Conservation (phyloP, 1,140 invertebrate genomes). For the Prorops nasuta region DNA sequence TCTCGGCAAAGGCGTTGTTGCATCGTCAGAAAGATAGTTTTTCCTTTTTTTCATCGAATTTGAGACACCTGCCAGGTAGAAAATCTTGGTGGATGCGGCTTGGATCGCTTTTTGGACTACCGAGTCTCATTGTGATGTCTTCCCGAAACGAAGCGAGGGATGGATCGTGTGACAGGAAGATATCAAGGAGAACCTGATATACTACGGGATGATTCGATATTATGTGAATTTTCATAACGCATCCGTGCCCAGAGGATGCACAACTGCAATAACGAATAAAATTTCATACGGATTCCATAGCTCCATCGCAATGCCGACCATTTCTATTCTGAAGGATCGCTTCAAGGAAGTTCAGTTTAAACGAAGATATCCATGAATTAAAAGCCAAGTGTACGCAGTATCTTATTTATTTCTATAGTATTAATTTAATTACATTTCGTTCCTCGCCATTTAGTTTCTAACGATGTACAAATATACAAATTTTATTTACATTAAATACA, state of each 20-base stretch:
- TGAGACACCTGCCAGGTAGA: slow-evolving; percentile 28
- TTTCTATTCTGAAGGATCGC: no score
- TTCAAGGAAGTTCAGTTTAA: no score
- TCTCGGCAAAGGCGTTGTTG: no score
- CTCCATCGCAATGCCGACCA: no score
- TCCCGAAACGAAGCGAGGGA: slow-evolving; percentile 14
- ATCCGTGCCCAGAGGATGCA: background rate
- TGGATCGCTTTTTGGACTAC: slow-evolving; percentile 6
- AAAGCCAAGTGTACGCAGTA: no score
- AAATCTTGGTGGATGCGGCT: slow-evolving; percentile 14
- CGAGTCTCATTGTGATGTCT: slow-evolving; percentile 12
- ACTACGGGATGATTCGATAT: slow-evolving; percentile 39
- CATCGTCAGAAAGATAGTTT: no score
- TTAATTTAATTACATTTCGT: no score
- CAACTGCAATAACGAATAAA: background rate
- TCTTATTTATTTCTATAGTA: no score
- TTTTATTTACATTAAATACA: slow-evolving; percentile 19
- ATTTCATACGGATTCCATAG: no score
- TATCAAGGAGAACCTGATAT: slow-evolving; percentile 31
- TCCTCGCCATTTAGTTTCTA: no score
- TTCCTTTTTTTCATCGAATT: slow-evolving; percentile 3
- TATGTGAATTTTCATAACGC: slow-evolving; percentile 32
- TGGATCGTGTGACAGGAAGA: slow-evolving; percentile 43
- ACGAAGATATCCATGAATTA: no score
- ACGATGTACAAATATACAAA: slow-evolving; percentile 25